Conservation (phyloP, 2,888 invertebrate genomes). For the Monochamus alternatus region DNA sequence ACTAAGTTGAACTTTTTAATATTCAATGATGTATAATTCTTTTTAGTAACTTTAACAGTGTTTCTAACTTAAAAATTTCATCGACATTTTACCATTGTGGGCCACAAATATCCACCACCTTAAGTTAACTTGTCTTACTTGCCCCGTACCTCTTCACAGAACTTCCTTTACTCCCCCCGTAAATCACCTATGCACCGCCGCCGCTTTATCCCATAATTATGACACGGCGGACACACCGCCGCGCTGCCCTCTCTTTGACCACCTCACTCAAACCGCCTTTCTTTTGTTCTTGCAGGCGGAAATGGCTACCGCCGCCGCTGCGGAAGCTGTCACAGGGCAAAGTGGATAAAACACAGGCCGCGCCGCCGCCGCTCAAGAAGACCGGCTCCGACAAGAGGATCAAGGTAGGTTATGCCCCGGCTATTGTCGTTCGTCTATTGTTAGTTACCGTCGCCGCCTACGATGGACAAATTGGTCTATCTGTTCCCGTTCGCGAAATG, state of each 20-base stretch:
- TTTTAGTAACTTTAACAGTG: too few relatives aligned
- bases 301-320: slow-evolving; percentile 91
- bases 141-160: not conserved
- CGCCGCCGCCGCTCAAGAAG: slow-evolving; percentile 80
- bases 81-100: too few relatives aligned
- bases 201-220: slow-evolving; percentile 34
- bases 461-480: slow-evolving; percentile 27
- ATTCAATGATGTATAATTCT: too few relatives aligned
- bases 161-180: not conserved
- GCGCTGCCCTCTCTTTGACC: slow-evolving; percentile 33
- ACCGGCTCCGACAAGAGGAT: slow-evolving; percentile 88
- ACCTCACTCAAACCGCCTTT: slow-evolving; percentile 21
- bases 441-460: not conserved
- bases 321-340: slow-evolving; percentile 92
- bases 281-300: slow-evolving; percentile 77
- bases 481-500: slow-evolving; percentile 28
- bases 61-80: too few relatives aligned
- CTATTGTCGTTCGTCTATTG: not conserved
- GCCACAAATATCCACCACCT: too few relatives aligned
- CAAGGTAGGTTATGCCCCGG: slow-evolving; percentile 75
- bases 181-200: not conserved
- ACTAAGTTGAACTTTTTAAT: too few relatives aligned
- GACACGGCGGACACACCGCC: slow-evolving; percentile 43
- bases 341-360: slow-evolving; percentile 82
- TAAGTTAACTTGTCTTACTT: not conserved